These are phyloP conservation scores for Celastrina argiolus DNA, from an alignment of 2,888 invertebrate genomes.

Conservation along the genomic window DNA sequence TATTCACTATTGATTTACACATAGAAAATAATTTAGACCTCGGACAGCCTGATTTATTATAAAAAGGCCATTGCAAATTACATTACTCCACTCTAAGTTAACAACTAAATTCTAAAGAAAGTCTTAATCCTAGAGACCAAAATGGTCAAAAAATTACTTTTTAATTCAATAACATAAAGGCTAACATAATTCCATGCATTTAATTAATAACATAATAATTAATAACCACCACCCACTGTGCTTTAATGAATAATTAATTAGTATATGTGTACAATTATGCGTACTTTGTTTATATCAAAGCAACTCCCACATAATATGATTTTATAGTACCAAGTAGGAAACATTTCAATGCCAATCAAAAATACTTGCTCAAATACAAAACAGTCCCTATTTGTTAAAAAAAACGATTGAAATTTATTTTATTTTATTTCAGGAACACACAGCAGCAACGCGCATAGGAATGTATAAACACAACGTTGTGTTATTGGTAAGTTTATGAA, in stretches of 20 bases:
- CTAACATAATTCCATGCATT: background rate
- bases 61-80: background rate
- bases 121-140: background rate
- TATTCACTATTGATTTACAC: background rate
- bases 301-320: background rate
- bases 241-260: background rate
- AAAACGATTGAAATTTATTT: slow-evolving; percentile 26
- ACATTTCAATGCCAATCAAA: background rate
- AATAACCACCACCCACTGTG: background rate
- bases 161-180: background rate
- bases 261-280: background rate
- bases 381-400: background rate
- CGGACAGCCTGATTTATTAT: background rate
- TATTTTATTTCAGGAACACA: slow-evolving; percentile 37
- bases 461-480: slow-evolving; percentile 65
- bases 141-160: too few relatives aligned
- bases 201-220: background rate
- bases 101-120: too few relatives aligned
- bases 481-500: slow-evolving; percentile 52
- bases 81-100: too few relatives aligned
- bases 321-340: background rate
- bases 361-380: background rate
- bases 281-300: background rate
- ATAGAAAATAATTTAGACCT: background rate
- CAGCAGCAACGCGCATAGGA: slow-evolving; percentile 60